A percentile compares a stretch with the other conserved stretches of the same genome.
Conservation (phyloP, 2,797 vertebrate genomes). For the Tiaroga cobitis region DNA sequence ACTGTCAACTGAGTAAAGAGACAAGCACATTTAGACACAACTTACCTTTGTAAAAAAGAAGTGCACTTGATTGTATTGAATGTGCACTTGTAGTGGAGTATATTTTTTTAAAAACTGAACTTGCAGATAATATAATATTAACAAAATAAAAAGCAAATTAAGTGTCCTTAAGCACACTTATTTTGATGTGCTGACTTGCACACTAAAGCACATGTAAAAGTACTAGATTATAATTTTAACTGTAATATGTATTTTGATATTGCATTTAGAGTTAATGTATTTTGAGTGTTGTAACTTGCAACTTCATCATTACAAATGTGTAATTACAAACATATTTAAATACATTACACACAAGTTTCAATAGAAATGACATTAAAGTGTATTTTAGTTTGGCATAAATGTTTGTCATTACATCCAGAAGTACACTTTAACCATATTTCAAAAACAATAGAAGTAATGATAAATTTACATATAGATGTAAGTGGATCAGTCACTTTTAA, state of each 20-base stretch:
- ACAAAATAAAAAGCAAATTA: background rate
- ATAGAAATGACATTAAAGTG: background rate
- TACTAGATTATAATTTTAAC: background rate
- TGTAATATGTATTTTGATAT: background rate
- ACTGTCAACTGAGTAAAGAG: slow-evolving; percentile 85
- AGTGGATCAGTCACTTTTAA: background rate
- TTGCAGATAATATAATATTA: background rate
- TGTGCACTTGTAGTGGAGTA: background rate
- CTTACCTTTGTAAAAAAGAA: background rate
- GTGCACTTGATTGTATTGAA: background rate
- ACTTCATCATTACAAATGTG: no score
- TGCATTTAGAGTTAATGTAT: background rate
- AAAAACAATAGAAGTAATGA: background rate
- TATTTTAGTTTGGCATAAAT: background rate
- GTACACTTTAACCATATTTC: background rate
- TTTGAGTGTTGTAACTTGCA: background rate
- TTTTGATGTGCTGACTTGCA: background rate
- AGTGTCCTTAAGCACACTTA: no score
- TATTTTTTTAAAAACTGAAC: background rate
- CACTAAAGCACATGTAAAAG: background rate
- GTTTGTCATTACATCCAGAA: background rate
- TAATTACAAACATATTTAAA: background rate
- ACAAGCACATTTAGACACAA: background rate
- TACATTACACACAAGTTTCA: background rate
- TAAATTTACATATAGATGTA: background rate